Evolutionary conservation across 2,113 vertebrate species (phyloP), one percentile per base, ranked within the genome.

Genomic region (Pseudopipra pipra): DNA sequence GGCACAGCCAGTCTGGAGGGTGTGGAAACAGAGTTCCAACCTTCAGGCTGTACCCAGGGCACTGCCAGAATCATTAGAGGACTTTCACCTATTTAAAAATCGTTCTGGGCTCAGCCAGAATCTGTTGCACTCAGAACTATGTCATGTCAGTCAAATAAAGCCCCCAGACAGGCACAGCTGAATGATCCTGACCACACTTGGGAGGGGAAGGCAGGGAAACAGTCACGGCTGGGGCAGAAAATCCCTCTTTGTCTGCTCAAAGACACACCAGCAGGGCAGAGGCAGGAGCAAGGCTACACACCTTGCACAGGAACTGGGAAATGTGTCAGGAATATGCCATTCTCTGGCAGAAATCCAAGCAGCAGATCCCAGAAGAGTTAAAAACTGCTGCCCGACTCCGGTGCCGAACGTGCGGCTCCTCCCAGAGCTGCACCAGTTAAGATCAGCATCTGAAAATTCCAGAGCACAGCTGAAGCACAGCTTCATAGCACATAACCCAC

Each of bases 61-160:
- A 1, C 67, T 62, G 59, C 79, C 75, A 86, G 51, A 12, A 66
- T 49, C 19, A 1, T 52, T 22, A 18, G 20, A 62, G 54, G 79
- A 83, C 85, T 71, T 88, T 51, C 46, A 85, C 43, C 88, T 58
- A n/a, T 88, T 68, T 54, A 23, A 55, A 75, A 93, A 33, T n/a
- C 52, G 54, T 47, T 37, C 77, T 39, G 10, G 66, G 37, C 65
- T 90, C 75, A 52, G 19, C 5, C 75, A 46, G 67, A 79, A 46
- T 39, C 43, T 61, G 8, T 22, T 68, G 58, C 33, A 11, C 39
- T 72, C 23, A 35, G 72, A 39, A 70, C 27, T 47, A 0, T 14
- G 43, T 35, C 24, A 3, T 1, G 5, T 30, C 18, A 44, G 43
- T 19, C 33, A 74, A 74, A 56, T 5, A 23, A 70, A 71, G 14